Base-by-base conservation (phyloP, 2,888 invertebrate species). In the Lasioglossum calceatum region DNA sequence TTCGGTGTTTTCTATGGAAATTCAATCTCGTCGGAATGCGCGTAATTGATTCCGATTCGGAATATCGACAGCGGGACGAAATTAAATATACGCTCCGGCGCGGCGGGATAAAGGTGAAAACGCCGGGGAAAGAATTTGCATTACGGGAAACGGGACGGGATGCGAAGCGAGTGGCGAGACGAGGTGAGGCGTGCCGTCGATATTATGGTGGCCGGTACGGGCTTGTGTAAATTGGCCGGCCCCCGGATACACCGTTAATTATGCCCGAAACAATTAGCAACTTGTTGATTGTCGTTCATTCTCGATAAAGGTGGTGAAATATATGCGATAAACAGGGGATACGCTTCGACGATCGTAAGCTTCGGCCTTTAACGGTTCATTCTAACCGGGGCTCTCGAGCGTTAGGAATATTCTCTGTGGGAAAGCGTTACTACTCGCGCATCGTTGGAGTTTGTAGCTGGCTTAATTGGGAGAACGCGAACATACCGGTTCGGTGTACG, bases 241-340 rank as follows among this genome's bases (percentile, higher is more conserved):
- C 36, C 36, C 58, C 54, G 67, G n/a, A 73, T 82, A 75, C 70
- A 77, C 71, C 79, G 84, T 90, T 89, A 87, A 89, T 87, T 86
- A 84, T 85, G 74, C 77, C 27, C 79, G 75, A 79, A 84, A 87
- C 85, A 88, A 91, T 91, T 88, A 88, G 79, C 91, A 91, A 89
- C 91, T 91, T 91, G 91, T 91, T 91, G 91, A 91, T 90, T 81
- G 88, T 85, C 88, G 84, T 88, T 88, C 78, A 88, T 89, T 84
- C 82, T 79, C 79, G 70, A 85, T 81, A 81, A 82, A 84, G 44
- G 75, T 76, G 82, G 54, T 64, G 80, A 80, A 84, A 85, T 75
- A 79, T 73, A 39, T 50, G 27, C 50, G 73, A 27, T 70, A 50
- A 36, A 58, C 36, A 36, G 7, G 75, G n/a, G 70, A 78, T 58